phyloP scores from a whole-genome alignment of 2,113 vertebrate species.

The Athene noctua region DNA sequence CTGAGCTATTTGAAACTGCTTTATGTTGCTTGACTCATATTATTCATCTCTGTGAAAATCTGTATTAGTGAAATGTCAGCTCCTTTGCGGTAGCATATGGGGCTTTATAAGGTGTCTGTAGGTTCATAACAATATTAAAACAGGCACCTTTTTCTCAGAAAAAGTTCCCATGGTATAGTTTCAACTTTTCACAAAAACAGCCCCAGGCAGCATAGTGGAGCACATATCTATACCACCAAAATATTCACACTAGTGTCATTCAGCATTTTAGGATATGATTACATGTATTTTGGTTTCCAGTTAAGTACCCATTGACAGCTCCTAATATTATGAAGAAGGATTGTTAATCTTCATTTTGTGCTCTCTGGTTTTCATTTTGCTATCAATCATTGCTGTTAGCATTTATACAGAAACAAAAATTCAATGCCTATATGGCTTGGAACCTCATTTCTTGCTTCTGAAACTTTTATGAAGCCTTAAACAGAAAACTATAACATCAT shows the following conservation, averaged over 20 bases:
- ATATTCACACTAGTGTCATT: background rate
- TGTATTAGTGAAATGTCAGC: slow-evolving; percentile 65
- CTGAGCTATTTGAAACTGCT: slow-evolving; percentile 50
- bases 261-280: background rate
- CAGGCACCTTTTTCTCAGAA: background rate
- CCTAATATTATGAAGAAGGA: background rate
- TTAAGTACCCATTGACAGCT: background rate
- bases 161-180: background rate
- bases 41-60: slow-evolving; percentile 66
- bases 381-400: background rate
- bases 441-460: background rate
- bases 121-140: slow-evolving; percentile 32
- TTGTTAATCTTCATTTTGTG: background rate
- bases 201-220: background rate
- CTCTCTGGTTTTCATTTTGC: background rate
- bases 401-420: background rate
- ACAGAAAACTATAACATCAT: background rate
- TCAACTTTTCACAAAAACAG: background rate
- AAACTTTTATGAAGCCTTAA: background rate
- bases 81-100: slow-evolving; percentile 6
- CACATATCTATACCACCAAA: background rate
- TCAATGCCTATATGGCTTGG: background rate
- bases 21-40: slow-evolving; percentile 67
- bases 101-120: slow-evolving; percentile 18
- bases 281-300: background rate